Evolutionary conservation across 1,140 invertebrate species (phyloP).

Genomic region (Drosophila truncata): DNA sequence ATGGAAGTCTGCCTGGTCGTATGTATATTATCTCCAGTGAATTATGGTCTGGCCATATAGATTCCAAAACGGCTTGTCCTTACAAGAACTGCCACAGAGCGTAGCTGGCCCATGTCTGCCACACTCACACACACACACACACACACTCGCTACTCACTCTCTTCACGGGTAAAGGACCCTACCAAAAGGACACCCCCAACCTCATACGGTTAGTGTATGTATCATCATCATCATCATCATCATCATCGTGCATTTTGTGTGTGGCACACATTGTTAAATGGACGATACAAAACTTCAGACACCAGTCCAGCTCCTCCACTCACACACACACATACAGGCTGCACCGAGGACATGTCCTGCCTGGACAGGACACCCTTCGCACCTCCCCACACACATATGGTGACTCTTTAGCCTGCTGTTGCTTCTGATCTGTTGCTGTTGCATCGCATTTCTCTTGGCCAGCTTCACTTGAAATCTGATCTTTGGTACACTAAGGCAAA

Average conservation of each 20-base stretch:
- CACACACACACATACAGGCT: background rate
- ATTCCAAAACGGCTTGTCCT: slow-evolving; percentile 81
- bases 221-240: slow-evolving; percentile 75
- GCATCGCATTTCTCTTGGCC: slow-evolving; percentile 33
- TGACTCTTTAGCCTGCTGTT: slow-evolving; percentile 28
- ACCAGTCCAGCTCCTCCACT: slow-evolving; percentile 11
- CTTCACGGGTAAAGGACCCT: slow-evolving; percentile 10
- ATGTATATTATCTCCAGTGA: slow-evolving; percentile 83
- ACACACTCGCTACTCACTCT: background rate
- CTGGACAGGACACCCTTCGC: slow-evolving; percentile 20
- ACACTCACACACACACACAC: slow-evolving; percentile 15
- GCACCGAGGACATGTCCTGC: slow-evolving; percentile 28
- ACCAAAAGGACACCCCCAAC: slow-evolving; percentile 6
- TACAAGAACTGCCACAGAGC: slow-evolving; percentile 51
- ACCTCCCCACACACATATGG: slow-evolving; percentile 21
- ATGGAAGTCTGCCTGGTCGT: slow-evolving; percentile 40
- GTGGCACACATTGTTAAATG: slow-evolving; percentile 84
- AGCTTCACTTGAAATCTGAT: slow-evolving; percentile 52
- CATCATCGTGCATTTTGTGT: slow-evolving; percentile 61
- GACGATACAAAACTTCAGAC: slow-evolving; percentile 79
- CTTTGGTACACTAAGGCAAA: slow-evolving; percentile 25
- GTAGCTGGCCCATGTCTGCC: slow-evolving; percentile 43
- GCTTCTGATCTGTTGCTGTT: slow-evolving; percentile 46
- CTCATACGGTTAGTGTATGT: slow-evolving; percentile 36
- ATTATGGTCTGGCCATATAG: slow-evolving; percentile 80